Base-by-base conservation (phyloP, 2,888 invertebrate species). In the Drosophila macrospina region DNA sequence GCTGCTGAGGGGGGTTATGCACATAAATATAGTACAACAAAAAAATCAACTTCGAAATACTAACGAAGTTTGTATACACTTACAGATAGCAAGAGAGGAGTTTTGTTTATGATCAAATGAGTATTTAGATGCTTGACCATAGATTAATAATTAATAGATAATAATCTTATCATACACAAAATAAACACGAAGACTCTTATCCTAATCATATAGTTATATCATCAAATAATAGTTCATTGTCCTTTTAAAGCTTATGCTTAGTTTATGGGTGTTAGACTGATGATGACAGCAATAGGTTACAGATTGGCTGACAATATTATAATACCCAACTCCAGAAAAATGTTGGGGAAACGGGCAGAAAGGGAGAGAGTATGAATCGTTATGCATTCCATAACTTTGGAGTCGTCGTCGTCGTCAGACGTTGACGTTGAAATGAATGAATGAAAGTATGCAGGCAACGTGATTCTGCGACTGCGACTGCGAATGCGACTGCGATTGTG, bases 301-400 rank as follows among this genome's bases (percentile, higher is more conserved):
- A 36, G 28, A 39, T 54, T 37, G 26, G 37, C 16, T 61, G 52
- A 36, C 26, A 61, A 54, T 39, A 15, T 37, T 47, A 41, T 48
- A 54, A 63, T 64, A 52, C 69, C 47, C 62, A 30, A 11, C 28
- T 15, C 5, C 5, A 48, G 34, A 15, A 42, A 42, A 52, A 48
- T 37, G 16, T 15, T 24, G 15, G 11, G 52, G 41, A 44, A 30
- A 28, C 24, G 13, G 2, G n/a, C n/a, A 4, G 39, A 15, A 8
- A 8, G 10, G 8, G 28, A 8, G n/a, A 10, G 30, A 11, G 30
- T n/a, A 36, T 52, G 59, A 66, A 52, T 63, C 87, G 88, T 88
- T 89, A 86, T 88, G 83, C 88, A 89, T 86, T 87, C 86, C 89
- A 86, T 88, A 86, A 86, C 86, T 89, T 76, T 73, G 75, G 66